A percentile compares a stretch with the other conserved stretches of the same genome.
Conservation (phyloP, 2,113 vertebrate genomes). For the Esox niger region DNA sequence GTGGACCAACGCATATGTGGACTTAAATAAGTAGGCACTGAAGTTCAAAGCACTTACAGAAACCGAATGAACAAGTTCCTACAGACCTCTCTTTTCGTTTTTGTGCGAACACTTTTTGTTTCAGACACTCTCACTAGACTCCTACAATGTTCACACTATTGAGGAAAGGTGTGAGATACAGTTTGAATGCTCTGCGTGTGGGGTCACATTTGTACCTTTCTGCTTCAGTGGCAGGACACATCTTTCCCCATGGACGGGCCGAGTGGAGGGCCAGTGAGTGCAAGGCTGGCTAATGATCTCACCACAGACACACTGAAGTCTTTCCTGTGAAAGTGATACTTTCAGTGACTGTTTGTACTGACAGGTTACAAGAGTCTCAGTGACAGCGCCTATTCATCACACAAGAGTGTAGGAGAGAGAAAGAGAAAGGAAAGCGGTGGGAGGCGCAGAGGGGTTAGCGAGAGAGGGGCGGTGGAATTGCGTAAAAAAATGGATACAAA, state of each 20-base stretch:
- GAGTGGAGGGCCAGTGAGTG: slow-evolving; percentile 8
- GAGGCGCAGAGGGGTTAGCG: neutral
- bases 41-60: too few relatives aligned
- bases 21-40: neutral
- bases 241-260: slow-evolving; percentile 24
- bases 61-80: too few relatives aligned
- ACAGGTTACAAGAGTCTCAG: slow-evolving; percentile 70
- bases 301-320: slow-evolving; percentile 46
- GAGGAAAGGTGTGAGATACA: neutral
- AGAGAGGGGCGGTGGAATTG: slow-evolving; percentile 4
- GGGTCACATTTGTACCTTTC: neutral
- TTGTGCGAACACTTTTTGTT: neutral
- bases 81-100: neutral
- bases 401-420: slow-evolving; percentile 51
- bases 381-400: slow-evolving; percentile 73
- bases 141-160: neutral
- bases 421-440: slow-evolving; percentile 23
- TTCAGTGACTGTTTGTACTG: slow-evolving; percentile 68
- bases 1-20: neutral
- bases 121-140: neutral
- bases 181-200: neutral
- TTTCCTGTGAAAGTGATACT: slow-evolving; percentile 60
- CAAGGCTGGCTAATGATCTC: slow-evolving; percentile 39
- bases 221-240: neutral
- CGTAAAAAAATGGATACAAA: slow-evolving; percentile 9